Base-by-base conservation (phyloP, 1,140 invertebrate species). In the Euschistus heros region DNA sequence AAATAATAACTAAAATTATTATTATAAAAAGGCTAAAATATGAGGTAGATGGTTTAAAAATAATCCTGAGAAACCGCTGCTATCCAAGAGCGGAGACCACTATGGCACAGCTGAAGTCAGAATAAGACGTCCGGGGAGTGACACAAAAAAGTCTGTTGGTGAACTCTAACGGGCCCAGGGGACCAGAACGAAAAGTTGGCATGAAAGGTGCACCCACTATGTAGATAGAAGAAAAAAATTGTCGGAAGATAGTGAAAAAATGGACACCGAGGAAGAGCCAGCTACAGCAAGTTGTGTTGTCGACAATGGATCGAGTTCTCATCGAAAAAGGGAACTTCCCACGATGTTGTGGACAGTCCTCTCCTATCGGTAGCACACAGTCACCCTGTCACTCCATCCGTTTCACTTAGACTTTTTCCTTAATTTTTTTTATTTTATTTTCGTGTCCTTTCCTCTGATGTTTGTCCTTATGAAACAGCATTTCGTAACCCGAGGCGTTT, bases 151-250 rank as follows among this genome's bases (percentile, higher is more conserved):
- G 47, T 50, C n/a, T 50, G 22, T 18, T 18, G n/a, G 47, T 50
- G n/a, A 22, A 22, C n/a, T 20, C n/a, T 50, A 50, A 50, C 47
- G 47, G 47, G n/a, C 17, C n/a, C 22, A 50, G 47, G n/a, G 47
- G 47, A 50, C 47, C 47, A 50, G 47, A 50, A 50, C 47, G 47
- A 50, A 50, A 50, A 50, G n/a, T 50, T 50, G 47, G 47, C 47
- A 50, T 50, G 47, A 50, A 50, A 20, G 47, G 47, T 18, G n/a
- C 47, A 50, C 47, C 47, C 47, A 50, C 47, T 20, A 50, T 20
- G 22, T 20, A 50, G 22, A 50, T 50, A 18, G 47, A 22, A 50
- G n/a, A 50, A 50, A 44, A 44, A 22, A 22, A 50, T n/a, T 50
- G 47, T 18, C n/a, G n/a, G 47, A 50, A 50, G 47, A 22, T 18